Percentiles rank a stretch among this genome's conserved stretches.
These are phyloP conservation scores for Idaea aversata DNA, from an alignment of 2,888 invertebrate species.

Conservation along the genomic window DNA sequence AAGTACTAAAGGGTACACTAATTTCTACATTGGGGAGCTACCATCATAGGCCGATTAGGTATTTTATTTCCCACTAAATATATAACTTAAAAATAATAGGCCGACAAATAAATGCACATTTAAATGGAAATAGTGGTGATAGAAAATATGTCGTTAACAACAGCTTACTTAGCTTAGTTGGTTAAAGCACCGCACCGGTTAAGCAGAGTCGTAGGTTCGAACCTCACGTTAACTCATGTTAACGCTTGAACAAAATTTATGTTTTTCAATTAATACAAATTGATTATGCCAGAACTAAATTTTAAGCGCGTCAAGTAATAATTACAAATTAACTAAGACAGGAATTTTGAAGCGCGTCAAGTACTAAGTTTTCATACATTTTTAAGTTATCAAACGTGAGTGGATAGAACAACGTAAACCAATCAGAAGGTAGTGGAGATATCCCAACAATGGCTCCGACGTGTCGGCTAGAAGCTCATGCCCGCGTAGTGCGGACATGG, in stretches of 20 bases:
- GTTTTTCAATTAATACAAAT: too few species aligned
- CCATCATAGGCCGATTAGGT: background rate
- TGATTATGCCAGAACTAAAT: too few species aligned
- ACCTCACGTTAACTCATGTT: too few species aligned
- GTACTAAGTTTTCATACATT: too few species aligned
- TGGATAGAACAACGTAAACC: background rate
- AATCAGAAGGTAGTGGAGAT: background rate
- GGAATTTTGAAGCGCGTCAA: too few species aligned
- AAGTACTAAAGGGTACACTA: background rate
- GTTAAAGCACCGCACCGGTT: too few species aligned
- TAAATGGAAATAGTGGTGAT: background rate
- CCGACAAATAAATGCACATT: background rate
- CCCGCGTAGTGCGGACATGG: conserved; percentile 32
- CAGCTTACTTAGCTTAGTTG: background rate
- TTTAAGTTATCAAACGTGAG: too few species aligned
- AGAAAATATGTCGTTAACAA: background rate
- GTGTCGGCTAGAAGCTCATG: conserved; percentile 35
- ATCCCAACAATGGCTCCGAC: conserved; percentile 34
- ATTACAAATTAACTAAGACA: too few species aligned
- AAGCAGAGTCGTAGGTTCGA: too few species aligned
- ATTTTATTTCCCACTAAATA: background rate
- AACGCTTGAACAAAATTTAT: too few species aligned
- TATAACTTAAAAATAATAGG: background rate
- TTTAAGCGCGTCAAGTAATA: too few species aligned
- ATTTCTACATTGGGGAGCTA: background rate